Evolutionary conservation across 2,888 invertebrate species (phyloP), one percentile per base, ranked within the genome.

Genomic region (Leptopilina drosophilae): DNA sequence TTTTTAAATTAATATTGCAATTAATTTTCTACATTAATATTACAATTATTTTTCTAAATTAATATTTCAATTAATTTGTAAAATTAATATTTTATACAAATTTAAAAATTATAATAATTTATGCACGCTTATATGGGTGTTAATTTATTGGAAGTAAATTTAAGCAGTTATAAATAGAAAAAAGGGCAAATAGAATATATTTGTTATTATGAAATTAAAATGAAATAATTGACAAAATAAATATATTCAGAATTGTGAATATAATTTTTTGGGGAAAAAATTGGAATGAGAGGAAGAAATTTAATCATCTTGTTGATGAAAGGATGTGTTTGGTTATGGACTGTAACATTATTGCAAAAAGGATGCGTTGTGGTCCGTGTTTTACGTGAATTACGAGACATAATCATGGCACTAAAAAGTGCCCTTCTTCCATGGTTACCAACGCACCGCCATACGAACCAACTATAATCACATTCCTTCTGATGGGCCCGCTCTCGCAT

Each of bases 401-500:
- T 80, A 78, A 81, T 81, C 78, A 56, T 78, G 78, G 78, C 77
- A 62, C 78, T 81, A 81, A 81, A 81, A 81, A 80, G 79, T 78
- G 56, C 56, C 46, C 77, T 75, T 15, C 77, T 75, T 15, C 77
- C 78, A 77, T 42, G 77, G 67, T 46, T 78, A 77, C 65, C 79
- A 69, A 66, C 64, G 67, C 64, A 69, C 81, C 67, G 79, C 67
- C 65, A 26, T 64, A 26, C 26, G 62, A 69, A 76, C 42, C 67
- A 80, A 46, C 76, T 78, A 73, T 82, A 81, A 81, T 82, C 78
- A 80, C 82, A 81, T 83, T 82, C 82, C 80, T 73, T 65, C 76
- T 79, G 82, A 82, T 83, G 78, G 79, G 73, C 80, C 81, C 69
- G 65, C 79, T 77, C 79, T 49, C 49, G 49, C 49, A 77, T 73